Percentiles rank a stretch among this genome's conserved stretches.
Evolutionary conservation across 2,113 vertebrate genomes (phyloP).

Genomic region (Amphilophus citrinellus): DNA sequence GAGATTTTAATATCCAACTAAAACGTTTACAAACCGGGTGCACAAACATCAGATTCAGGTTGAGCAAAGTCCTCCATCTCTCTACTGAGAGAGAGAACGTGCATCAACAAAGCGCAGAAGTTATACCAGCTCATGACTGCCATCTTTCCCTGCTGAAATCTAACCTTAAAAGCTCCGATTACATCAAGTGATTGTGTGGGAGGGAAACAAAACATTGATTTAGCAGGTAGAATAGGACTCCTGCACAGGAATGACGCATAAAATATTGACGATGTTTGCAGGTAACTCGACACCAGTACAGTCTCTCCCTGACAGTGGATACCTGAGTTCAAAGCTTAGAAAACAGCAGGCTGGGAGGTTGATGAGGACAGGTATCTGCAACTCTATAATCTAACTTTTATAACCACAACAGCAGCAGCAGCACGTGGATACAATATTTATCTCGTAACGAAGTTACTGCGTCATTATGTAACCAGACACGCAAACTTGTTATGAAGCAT

Average conservation of each 20-base stretch:
- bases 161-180: background rate
- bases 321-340: constrained; percentile 23
- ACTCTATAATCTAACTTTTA: background rate
- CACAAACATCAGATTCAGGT: no score
- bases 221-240: constrained; percentile 2
- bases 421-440: background rate
- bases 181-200: background rate
- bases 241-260: constrained; percentile 35
- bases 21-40: no score
- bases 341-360: background rate
- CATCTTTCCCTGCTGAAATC: background rate
- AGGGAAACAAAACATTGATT: constrained; percentile 34
- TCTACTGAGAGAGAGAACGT: background rate
- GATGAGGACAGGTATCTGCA: constrained; percentile 7
- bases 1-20: no score
- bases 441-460: background rate
- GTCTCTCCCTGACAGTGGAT: background rate
- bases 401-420: background rate
- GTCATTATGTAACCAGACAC: constrained; percentile 10
- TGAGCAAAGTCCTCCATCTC: no score
- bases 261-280: constrained; percentile 59
- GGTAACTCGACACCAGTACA: constrained; percentile 55
- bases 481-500: background rate
- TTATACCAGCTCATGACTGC: background rate
- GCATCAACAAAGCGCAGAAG: background rate